Base-by-base conservation (phyloP, 1,140 invertebrate genomes). In the Neotoxoptera formosana region DNA sequence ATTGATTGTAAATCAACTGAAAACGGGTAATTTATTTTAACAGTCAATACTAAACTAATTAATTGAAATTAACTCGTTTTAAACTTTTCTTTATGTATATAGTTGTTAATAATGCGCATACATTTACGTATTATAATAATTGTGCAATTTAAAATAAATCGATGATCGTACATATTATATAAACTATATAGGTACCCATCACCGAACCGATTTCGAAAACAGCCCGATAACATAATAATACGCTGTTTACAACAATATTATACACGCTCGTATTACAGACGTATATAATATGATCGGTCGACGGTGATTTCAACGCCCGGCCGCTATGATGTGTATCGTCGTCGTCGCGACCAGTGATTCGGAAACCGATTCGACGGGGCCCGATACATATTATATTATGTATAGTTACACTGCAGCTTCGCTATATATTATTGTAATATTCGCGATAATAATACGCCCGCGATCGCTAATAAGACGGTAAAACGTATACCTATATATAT, bases 271-370 rank as follows among this genome's bases (percentile, higher is more conserved):
- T 60, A 25, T 25, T 60, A 53, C 51, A 67, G 60, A 67, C 60
- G 30, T 67, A 67, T n/a, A 67, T 60, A 30, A 1, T n/a, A n/a
- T n/a, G n/a, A n/a, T n/a, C 36, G 23, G 83, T 25, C 83, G 36
- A 41, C 21, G 83, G 83, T 45, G 23, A 84, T 89, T 48, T 89
- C 53, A 89, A 89, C 48, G 87, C 87, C 86, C 41, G 30, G 86
- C 41, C n/a, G 86, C 7, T 45, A 2, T 88, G 86, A n/a, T n/a
- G n/a, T n/a, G n/a, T n/a, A n/a, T n/a, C 48, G 30, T 47, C 47
- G 30, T 88, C 86, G 47, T 45, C 47, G 86, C 86, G 41, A 88
- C 48, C 86, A 48, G 23, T 88, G 86, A 48, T 88, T 89, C 87
- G 45, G 87, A 89, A 89, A 89, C 87, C 30, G 25, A 89, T 89